A percentile compares a stretch with the other conserved stretches of the same genome.
Conservation (phyloP, 2,797 vertebrate species). For the Pelochelys cantorii region DNA sequence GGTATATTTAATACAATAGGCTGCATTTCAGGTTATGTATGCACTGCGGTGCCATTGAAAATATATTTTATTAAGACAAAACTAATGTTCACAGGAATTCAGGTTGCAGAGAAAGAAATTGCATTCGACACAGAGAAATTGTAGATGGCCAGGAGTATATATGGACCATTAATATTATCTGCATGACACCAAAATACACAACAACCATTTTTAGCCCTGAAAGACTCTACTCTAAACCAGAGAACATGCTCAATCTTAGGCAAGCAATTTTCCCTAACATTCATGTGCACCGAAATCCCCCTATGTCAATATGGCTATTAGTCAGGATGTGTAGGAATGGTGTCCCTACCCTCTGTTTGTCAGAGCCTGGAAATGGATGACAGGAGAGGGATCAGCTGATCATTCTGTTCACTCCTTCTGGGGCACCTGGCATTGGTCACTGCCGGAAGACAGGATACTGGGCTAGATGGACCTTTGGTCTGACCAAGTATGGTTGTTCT, state of each 20-base stretch:
- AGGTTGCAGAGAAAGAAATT: not conserved
- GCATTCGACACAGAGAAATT: not conserved
- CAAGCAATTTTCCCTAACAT: not conserved
- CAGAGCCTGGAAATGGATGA: too few species aligned
- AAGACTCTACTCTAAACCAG: not conserved
- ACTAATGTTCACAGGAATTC: not conserved
- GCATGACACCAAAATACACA: not conserved
- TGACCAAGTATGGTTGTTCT: too few species aligned
- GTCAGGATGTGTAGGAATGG: too few species aligned
- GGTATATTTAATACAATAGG: not conserved
- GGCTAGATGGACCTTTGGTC: too few species aligned
- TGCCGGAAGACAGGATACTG: too few species aligned
- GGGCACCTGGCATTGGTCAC: too few species aligned
- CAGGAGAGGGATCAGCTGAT: too few species aligned
- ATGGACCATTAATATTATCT: not conserved
- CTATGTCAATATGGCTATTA: not conserved
- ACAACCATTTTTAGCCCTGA: not conserved
- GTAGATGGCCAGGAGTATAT: not conserved
- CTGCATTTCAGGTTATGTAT: not conserved
- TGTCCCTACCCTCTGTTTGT: too few species aligned
- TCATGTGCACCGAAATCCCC: not conserved
- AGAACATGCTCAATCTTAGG: not conserved
- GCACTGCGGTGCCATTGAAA: not conserved
- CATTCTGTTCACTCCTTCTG: too few species aligned
- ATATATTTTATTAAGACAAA: too few species aligned